Base-by-base conservation (phyloP, 2,888 invertebrate genomes). In the Cactoblastis cactorum region DNA sequence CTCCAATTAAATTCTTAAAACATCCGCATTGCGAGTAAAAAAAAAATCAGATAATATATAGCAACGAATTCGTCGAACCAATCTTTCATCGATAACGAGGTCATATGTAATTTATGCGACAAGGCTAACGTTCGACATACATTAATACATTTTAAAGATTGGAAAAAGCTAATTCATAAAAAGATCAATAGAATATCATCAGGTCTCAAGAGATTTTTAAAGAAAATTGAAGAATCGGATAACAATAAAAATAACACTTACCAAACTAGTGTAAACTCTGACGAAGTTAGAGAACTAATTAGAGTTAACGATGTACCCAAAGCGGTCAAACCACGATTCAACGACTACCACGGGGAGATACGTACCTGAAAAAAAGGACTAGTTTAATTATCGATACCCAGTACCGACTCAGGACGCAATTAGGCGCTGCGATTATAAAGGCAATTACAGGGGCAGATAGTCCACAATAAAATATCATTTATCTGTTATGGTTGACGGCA, bases 301-400 rank as follows among this genome's bases (percentile, higher is more conserved):
- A 9, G 12, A 11, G 14, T 4, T 9, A 28, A 24, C 28, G 28
- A 14, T 15, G 2, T 15, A 57, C 50, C 58, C 61, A 61, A 61
- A 64, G 65, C 65, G 55, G 63, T 65, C 57, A 59, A 55, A 52
- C 19, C 9, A 47, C 35, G 15, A 35, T 1, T 43, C 12, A 12
- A 28, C 43, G 28, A 43, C 59, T 17, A n/a, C 58, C 60, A 53
- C 48, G 49, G 50, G 59, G 57, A 57, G 62, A 56, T 57, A 73
- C 74, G 54, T 79, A 79, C 79, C 77, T 77, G 74, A 62, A 78
- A 74, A 74, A 69, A 63, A 68, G 51, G 70, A 66, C 62, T 54
- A 58, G 65, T 69, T 72, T 62, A 70, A 46, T 70, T 66, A 71
- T 70, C 66, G 65, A 63, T 71, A 67, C 65, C 51, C 53, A 54